Evolutionary conservation across 2,797 vertebrate genomes (phyloP).

Genomic region (Buphagus erythrorhynchus): DNA sequence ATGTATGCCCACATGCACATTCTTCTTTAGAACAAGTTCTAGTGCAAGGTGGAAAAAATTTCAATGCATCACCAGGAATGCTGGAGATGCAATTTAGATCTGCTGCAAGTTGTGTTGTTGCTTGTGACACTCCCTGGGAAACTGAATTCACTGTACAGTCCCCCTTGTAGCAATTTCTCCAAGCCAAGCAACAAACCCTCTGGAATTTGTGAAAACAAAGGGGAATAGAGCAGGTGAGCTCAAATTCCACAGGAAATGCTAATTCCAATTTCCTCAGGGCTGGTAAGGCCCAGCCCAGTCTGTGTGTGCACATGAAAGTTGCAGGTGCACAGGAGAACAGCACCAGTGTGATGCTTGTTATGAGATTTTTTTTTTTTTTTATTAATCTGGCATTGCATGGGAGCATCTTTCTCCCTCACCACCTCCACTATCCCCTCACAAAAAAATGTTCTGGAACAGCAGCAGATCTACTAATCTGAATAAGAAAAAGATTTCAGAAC

Average conservation of each 20-base stretch:
- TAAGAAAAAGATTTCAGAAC: not conserved
- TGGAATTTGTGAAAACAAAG: not conserved
- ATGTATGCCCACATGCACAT: fast-evolving
- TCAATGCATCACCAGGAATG: not conserved
- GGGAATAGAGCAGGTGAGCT: not conserved
- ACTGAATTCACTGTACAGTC: not conserved
- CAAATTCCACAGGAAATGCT: not conserved
- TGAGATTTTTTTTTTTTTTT: not conserved
- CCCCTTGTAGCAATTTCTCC: not conserved
- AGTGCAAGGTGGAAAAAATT: not conserved
- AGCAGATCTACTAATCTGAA: not conserved
- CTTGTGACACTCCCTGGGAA: not conserved
- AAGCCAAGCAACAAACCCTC: not conserved
- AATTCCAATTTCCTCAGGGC: not conserved
- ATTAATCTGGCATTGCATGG: not conserved
- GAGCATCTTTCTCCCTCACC: not conserved
- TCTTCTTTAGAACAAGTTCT: not conserved
- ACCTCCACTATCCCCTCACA: fast-evolving
- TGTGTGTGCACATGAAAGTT: fast-evolving
- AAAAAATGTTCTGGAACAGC: not conserved
- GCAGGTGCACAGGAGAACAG: no score
- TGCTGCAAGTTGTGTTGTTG: not conserved
- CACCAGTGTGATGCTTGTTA: fast-evolving
- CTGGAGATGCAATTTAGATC: not conserved
- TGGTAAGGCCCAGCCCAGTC: not conserved